phyloP scores from a whole-genome alignment of 2,888 invertebrate species.

The Idaea aversata region DNA sequence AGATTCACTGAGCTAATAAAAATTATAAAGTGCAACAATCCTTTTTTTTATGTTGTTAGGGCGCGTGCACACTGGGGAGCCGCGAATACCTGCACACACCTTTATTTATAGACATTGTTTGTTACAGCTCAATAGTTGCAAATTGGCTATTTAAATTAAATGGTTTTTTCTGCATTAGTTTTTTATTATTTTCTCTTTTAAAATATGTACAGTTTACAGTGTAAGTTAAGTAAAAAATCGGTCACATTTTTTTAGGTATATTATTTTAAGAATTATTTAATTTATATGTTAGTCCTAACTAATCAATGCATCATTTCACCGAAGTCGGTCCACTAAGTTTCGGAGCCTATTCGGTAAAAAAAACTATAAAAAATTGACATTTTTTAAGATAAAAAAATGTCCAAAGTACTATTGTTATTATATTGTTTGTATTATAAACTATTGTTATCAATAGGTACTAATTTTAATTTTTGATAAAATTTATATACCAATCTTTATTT shows the following conservation, averaged over 20 bases:
- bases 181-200: not conserved
- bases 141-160: conserved; percentile 41
- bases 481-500: too few relatives aligned
- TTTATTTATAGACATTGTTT: conserved; percentile 65
- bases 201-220: not conserved
- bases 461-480: not conserved
- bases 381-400: too few relatives aligned
- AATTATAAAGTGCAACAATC: conserved; percentile 71
- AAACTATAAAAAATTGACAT: too few relatives aligned
- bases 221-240: too few relatives aligned
- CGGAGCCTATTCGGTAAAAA: not conserved
- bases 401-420: too few relatives aligned
- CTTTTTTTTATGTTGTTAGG: conserved; percentile 66
- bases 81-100: conserved; percentile 58
- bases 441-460: too few relatives aligned
- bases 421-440: too few relatives aligned
- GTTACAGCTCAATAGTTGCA: conserved; percentile 52
- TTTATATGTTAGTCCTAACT: too few relatives aligned
- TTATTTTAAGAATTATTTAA: too few relatives aligned
- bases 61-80: conserved; percentile 56
- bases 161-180: not conserved
- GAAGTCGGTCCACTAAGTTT: too few relatives aligned
- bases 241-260: too few relatives aligned
- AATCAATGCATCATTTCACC: too few relatives aligned
- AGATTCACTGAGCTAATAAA: conserved; percentile 64